Evolutionary conservation across 1,140 invertebrate species (phyloP).

Genomic region (Saccostrea echinata): DNA sequence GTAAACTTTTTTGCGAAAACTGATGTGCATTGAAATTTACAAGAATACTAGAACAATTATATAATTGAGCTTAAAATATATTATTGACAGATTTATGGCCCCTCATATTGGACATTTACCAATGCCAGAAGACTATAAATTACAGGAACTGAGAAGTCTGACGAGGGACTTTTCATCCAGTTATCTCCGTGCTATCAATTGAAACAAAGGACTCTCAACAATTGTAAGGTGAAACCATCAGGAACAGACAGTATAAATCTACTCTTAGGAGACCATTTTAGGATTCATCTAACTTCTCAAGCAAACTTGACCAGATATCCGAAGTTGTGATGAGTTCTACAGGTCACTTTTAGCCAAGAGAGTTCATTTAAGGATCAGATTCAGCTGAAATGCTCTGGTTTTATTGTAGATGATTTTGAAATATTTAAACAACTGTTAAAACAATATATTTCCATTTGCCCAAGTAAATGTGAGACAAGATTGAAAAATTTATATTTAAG

Average conservation of each 20-base stretch:
- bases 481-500: no score
- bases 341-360: not conserved
- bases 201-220: not conserved
- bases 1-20: no score
- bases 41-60: no score
- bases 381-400: not conserved
- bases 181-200: not conserved
- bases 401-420: no score
- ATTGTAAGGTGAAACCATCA: not conserved
- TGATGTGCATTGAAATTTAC: no score
- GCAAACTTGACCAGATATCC: not conserved
- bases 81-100: slow-evolving; percentile 79
- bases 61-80: not conserved
- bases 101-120: slow-evolving; percentile 83
- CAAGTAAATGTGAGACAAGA: no score
- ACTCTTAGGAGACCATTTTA: not conserved
- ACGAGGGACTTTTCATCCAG: slow-evolving; percentile 57
- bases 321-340: not conserved
- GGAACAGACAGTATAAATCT: not conserved
- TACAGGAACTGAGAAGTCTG: slow-evolving; percentile 83
- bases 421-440: no score
- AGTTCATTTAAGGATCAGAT: not conserved
- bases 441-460: no score
- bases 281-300: not conserved
- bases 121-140: slow-evolving; percentile 85